Percentiles rank a stretch among this genome's conserved stretches.
phyloP scores from a whole-genome alignment of 2,888 invertebrate genomes.

The Synanthedon vespiformis region DNA sequence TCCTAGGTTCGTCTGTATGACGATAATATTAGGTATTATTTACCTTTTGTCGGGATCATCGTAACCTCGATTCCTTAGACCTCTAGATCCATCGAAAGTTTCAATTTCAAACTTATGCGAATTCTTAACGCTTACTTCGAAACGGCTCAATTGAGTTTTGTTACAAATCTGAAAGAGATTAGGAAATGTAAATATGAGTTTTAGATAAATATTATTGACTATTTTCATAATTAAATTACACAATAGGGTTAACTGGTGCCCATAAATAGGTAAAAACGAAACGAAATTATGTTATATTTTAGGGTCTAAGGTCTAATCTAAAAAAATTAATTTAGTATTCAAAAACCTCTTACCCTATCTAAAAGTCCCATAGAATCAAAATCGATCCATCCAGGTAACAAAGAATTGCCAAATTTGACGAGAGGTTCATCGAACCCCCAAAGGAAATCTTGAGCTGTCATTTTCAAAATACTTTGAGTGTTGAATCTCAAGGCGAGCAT shows the following conservation, averaged over 20 bases:
- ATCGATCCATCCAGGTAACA: slow-evolving; percentile 78
- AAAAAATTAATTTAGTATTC: background rate
- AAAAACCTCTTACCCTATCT: slow-evolving; percentile 74
- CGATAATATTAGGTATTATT: background rate
- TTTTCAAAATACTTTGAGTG: slow-evolving; percentile 72
- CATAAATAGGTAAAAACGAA: too few species aligned
- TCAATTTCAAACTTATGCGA: slow-evolving; percentile 37
- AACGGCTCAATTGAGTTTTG: slow-evolving; percentile 14
- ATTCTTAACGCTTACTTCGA: slow-evolving; percentile 21
- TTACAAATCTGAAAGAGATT: slow-evolving; percentile 36
- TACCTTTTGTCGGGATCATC: slow-evolving; percentile 28
- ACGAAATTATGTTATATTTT: too few species aligned
- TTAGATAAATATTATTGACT: background rate
- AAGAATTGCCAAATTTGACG: slow-evolving; percentile 74
- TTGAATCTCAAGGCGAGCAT: slow-evolving; percentile 67
- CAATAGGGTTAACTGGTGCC: too few species aligned
- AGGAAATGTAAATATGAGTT: too few species aligned
- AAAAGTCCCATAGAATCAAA: slow-evolving; percentile 81
- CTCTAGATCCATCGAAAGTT: slow-evolving; percentile 25
- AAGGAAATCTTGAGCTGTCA: slow-evolving; percentile 77
- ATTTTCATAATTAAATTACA: too few species aligned
- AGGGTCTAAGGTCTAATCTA: background rate
- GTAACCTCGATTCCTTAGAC: slow-evolving; percentile 28
- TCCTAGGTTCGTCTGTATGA: too few species aligned
- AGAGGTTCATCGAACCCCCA: slow-evolving; percentile 87